Evolutionary conservation across 2,113 vertebrate species (phyloP).

Genomic region (Neolamprologus falcicula): DNA sequence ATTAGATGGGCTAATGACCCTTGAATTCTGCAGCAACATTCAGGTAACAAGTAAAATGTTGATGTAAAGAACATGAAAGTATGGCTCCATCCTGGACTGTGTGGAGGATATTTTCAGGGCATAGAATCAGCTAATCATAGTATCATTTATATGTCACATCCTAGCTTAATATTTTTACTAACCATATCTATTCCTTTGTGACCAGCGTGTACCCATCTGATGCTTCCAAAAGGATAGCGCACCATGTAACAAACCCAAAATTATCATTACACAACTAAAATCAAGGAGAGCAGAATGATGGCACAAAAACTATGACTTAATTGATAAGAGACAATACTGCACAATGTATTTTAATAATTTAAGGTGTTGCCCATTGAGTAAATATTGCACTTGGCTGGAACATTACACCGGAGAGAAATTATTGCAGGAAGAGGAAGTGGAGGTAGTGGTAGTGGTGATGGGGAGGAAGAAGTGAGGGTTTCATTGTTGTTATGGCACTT

Average conservation of each 20-base stretch:
- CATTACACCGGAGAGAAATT: neutral
- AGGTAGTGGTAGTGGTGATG: neutral
- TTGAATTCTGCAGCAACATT: neutral
- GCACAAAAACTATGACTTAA: accelerated
- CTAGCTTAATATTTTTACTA: neutral
- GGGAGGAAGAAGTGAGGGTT: neutral
- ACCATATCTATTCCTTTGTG: neutral
- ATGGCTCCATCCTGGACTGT: neutral
- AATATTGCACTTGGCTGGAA: neutral
- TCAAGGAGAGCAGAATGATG: neutral
- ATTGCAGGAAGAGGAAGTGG: neutral
- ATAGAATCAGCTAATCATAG: neutral
- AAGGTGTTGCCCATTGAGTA: neutral
- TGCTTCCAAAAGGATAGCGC: accelerated
- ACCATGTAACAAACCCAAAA: neutral
- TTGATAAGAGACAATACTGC: neutral
- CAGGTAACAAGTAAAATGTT: neutral
- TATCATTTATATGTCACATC: neutral
- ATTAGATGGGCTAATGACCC: neutral
- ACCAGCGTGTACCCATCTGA: neutral
- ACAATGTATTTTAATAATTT: neutral
- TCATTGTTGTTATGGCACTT: neutral
- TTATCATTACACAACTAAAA: neutral
- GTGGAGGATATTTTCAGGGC: neutral
- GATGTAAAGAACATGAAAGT: neutral